These are phyloP conservation scores for Nemotelus pantherinus DNA, from an alignment of 2,888 invertebrate species.

Conservation along the genomic window DNA sequence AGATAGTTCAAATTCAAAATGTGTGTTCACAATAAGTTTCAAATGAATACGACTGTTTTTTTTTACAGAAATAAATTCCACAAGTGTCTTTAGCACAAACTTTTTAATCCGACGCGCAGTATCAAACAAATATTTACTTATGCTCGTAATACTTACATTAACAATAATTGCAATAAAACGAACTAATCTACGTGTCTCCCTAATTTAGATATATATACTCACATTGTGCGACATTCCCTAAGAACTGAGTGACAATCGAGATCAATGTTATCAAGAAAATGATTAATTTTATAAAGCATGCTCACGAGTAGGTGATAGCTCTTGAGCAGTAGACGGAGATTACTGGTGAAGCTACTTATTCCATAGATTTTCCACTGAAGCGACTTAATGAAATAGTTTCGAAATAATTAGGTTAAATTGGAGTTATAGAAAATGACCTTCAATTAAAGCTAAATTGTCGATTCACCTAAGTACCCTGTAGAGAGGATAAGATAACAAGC, in stretches of 20 bases:
- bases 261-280: constrained; percentile 20
- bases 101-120: too few species aligned
- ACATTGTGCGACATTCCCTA: too few species aligned
- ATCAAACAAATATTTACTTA: too few species aligned
- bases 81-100: too few species aligned
- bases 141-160: too few species aligned
- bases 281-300: constrained; percentile 14
- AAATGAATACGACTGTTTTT: too few species aligned
- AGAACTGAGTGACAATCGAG: constrained; percentile 19
- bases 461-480: constrained; percentile 25
- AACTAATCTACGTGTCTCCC: too few species aligned
- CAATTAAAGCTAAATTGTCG: background rate
- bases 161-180: too few species aligned
- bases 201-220: too few species aligned
- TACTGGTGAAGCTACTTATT: constrained; percentile 23
- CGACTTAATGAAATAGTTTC: constrained; percentile 14
- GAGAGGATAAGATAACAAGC: constrained; percentile 40
- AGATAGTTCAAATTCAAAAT: too few species aligned
- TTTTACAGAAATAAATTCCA: too few species aligned
- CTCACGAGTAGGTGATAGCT: background rate
- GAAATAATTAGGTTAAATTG: constrained; percentile 33
- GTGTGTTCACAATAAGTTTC: too few species aligned
- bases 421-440: constrained; percentile 36
- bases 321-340: constrained; percentile 1
- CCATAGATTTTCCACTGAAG: background rate